Conservation (phyloP, 2,888 invertebrate species). For the Melanostoma mellinum region DNA sequence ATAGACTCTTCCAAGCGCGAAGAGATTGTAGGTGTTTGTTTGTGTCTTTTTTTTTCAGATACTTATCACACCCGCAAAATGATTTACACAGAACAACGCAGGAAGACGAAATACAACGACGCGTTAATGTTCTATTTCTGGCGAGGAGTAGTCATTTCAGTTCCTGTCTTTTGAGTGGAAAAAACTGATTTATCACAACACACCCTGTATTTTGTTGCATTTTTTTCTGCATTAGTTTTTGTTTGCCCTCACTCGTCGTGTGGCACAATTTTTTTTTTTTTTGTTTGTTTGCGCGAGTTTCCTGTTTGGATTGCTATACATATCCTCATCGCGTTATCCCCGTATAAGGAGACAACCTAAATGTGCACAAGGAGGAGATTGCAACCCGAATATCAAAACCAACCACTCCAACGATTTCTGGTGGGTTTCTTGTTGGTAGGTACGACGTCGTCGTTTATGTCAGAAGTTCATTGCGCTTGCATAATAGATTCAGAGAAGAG, state of each 20-base stretch:
- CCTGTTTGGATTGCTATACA: slow-evolving; percentile 50
- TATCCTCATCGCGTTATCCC: slow-evolving; percentile 39
- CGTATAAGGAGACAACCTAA: slow-evolving; percentile 31
- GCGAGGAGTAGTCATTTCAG: slow-evolving; percentile 27
- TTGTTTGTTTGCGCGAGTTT: slow-evolving; percentile 42
- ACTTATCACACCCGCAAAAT: slow-evolving; percentile 66
- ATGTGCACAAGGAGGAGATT: slow-evolving; percentile 38
- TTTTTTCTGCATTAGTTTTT: background rate
- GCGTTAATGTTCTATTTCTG: slow-evolving; percentile 38
- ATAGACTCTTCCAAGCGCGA: slow-evolving; percentile 58
- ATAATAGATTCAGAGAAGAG: slow-evolving; percentile 36
- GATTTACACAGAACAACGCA: slow-evolving; percentile 40
- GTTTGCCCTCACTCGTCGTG: slow-evolving; percentile 4
- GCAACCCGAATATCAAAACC: background rate
- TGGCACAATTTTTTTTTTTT: slow-evolving; percentile 18
- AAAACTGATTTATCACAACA: slow-evolving; percentile 29
- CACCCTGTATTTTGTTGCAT: slow-evolving; percentile 9
- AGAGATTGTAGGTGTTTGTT: slow-evolving; percentile 67
- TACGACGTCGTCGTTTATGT: slow-evolving; percentile 37
- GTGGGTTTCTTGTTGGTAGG: background rate
- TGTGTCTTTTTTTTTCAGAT: slow-evolving; percentile 24
- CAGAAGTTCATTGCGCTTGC: slow-evolving; percentile 65
- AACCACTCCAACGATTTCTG: slow-evolving; percentile 47
- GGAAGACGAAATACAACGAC: background rate
- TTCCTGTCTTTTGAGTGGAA: slow-evolving; percentile 20